Base-by-base conservation (phyloP, 1,140 invertebrate genomes). In the Calephelis virginiensis region DNA sequence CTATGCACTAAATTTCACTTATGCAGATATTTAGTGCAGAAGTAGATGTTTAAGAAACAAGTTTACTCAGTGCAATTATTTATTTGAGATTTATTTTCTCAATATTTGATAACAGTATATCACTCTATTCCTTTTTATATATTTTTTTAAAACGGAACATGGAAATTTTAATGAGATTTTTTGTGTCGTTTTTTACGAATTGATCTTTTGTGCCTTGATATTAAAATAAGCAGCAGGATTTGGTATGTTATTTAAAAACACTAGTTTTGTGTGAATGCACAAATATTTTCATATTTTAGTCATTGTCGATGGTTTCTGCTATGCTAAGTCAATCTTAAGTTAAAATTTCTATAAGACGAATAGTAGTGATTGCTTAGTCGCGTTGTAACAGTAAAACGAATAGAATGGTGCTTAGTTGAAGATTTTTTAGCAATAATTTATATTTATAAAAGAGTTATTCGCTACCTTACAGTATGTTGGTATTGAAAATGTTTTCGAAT, bases 381-480 rank as follows among this genome's bases (percentile, higher is more conserved):
- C 71, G 69, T 75, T 70, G 83, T 82, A 83, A 89, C 84, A 82
- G 82, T 85, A 79, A 43, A 90, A 88, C 86, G 88, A 90, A 90
- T 90, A 89, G 86, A 88, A 88, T 88, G 88, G 88, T 90, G 88
- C 88, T 90, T 90, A 89, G 86, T 80, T 81, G 66, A 88, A 72
- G 78, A 79, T 88, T 86, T 77, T 76, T 84, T 88, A 88, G 81
- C 69, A 75, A 74, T 88, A 83, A 86, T 76, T 76, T 72, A 74
- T 85, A 84, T 86, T 82, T 84, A 82, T 82, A 83, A 76, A 28
- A 77, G 62, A 72, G 73, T 73, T 71, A 83, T 77, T 77, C 77
- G 75, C 64, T 75, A 69, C 70, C 74, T 70, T 71, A 63, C 70
- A 62, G 28, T 53, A 65, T 65, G 68, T 69, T 74, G 67, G 71